Evolutionary conservation across 2,113 vertebrate genomes (phyloP), one percentile per base, ranked within the genome.

Genomic region (Emberiza fucata): DNA sequence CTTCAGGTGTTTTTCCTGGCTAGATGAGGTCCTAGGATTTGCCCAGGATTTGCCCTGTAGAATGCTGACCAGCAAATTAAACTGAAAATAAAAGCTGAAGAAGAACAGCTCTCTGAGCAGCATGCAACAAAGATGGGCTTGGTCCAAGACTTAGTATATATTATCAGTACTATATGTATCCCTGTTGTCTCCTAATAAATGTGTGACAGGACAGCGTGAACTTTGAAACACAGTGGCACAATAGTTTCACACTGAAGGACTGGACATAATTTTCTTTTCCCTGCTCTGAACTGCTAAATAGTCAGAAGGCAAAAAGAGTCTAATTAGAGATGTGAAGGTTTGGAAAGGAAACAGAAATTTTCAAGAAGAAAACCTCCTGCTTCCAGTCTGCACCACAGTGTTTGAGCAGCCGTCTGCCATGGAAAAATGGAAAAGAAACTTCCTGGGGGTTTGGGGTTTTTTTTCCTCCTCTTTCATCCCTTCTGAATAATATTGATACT

Each of bases 11-110:
- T 45, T 24, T 78, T 82, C 83, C 85, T 94, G 45, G 28, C 27
- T 79, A 92, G 44, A 86, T 60, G n/a, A 94, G 15, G 27, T 81
- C 39, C 75, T 81, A 57, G 77, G 86, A 88, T 87, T 92, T 93
- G 75, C 54, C 18, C 1, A 82, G 63, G 37, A 37, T 37, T 37
- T 37, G 37, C 66, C 61, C n/a, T 69, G 59, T 5, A 68, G 33
- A 81, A 83, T 4, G 8, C 0, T 35, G n/a, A 69, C 28, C 48
- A 72, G 40, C 64, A 84, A 92, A 87, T 79, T 29, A 76, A 92
- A 69, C n/a, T 40, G 78, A 65, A 86, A 76, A 86, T 16, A 65
- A 92, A 85, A 76, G 50, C 66, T 65, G 33, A 82, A 75, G 60
- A 90, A 81, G 21, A 90, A 21, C 40, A 86, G n/a, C 65, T 86